Evolutionary conservation across 2,797 vertebrate genomes (phyloP).

Genomic region (Delichon dasypus): DNA sequence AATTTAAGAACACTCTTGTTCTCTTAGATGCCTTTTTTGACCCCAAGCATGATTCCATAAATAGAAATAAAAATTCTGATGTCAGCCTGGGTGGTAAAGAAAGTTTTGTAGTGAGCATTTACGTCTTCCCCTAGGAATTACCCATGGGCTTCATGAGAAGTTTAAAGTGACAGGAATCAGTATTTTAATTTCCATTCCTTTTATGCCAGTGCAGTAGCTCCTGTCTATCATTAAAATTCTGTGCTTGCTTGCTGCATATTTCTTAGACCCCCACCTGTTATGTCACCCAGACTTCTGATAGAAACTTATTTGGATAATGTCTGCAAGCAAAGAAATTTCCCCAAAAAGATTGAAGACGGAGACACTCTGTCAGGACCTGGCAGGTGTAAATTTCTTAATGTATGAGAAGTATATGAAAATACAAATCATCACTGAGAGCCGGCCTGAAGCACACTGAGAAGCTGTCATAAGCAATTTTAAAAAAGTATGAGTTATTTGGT

Average conservation of each 20-base stretch:
- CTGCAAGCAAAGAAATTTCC: constrained; percentile 66
- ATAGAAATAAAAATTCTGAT: constrained; percentile 1
- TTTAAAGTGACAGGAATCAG: constrained; percentile 50
- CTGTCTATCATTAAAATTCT: constrained; percentile 63
- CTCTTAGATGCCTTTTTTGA: constrained; percentile 8
- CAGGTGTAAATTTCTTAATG: constrained; percentile 79
- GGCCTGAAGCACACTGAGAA: constrained; percentile 75
- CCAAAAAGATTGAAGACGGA: constrained; percentile 70
- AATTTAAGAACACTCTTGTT: neutral
- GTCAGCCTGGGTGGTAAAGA: neutral
- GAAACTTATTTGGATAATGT: constrained; percentile 75
- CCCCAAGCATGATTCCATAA: neutral
- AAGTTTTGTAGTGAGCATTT: constrained; percentile 26
- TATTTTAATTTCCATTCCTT: constrained; percentile 40
- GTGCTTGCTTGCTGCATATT: constrained; percentile 44
- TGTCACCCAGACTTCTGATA: constrained; percentile 68
- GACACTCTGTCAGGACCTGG: constrained; percentile 72
- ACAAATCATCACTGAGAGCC: constrained; percentile 72
- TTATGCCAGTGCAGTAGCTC: neutral
- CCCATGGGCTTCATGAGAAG: constrained; percentile 21
- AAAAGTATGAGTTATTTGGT: constrained; percentile 76
- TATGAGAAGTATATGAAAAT: constrained; percentile 78
- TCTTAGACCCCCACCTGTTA: constrained; percentile 66
- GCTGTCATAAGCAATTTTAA: constrained; percentile 80
- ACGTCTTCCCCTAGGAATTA: constrained; percentile 22